A percentile compares a stretch with the other conserved stretches of the same genome.
phyloP scores from a whole-genome alignment of 2,888 invertebrate genomes.

The Leptinotarsa peninsularis region DNA sequence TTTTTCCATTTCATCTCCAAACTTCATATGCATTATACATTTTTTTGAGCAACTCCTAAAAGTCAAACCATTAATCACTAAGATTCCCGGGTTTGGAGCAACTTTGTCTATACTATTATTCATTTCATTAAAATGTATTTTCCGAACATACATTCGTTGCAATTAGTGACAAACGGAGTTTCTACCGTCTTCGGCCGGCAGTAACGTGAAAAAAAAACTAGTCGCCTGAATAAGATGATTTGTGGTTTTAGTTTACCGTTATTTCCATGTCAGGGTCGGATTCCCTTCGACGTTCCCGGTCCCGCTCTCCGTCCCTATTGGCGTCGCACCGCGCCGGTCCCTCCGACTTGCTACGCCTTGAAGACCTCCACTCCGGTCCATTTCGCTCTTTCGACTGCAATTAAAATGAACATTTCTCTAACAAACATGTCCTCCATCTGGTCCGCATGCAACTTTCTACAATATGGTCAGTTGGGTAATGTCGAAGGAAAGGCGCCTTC shows the following conservation, averaged over 20 bases:
- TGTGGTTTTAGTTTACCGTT: conserved; percentile 58
- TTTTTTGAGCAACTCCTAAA: too few relatives aligned
- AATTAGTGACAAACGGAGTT: too few relatives aligned
- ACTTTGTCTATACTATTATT: too few relatives aligned
- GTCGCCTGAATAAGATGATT: conserved; percentile 25
- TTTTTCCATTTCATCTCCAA: too few relatives aligned
- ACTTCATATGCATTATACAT: too few relatives aligned
- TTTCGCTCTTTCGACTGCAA: conserved; percentile 79
- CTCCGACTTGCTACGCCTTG: conserved; percentile 83
- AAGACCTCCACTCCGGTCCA: conserved; percentile 70
- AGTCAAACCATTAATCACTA: too few relatives aligned
- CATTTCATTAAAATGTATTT: too few relatives aligned
- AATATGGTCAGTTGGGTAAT: not conserved
- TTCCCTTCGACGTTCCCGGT: conserved; percentile 64
- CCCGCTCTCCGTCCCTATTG: conserved; percentile 57
- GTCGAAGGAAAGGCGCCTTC: not conserved
- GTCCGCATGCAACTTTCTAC: conserved; percentile 30
- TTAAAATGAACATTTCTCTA: conserved; percentile 67
- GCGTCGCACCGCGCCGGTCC: conserved; percentile 70
- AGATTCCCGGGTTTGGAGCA: too few relatives aligned
- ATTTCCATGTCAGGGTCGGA: conserved; percentile 65
- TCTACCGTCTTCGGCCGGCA: too few relatives aligned
- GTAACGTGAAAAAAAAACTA: conserved; percentile 8
- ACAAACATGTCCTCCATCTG: conserved; percentile 45
- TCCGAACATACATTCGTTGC: too few relatives aligned